Percentiles rank a stretch among this genome's conserved stretches.
These are phyloP conservation scores for Osedax fenrisi DNA, from an alignment of 2,888 invertebrate species.

Conservation along the genomic window DNA sequence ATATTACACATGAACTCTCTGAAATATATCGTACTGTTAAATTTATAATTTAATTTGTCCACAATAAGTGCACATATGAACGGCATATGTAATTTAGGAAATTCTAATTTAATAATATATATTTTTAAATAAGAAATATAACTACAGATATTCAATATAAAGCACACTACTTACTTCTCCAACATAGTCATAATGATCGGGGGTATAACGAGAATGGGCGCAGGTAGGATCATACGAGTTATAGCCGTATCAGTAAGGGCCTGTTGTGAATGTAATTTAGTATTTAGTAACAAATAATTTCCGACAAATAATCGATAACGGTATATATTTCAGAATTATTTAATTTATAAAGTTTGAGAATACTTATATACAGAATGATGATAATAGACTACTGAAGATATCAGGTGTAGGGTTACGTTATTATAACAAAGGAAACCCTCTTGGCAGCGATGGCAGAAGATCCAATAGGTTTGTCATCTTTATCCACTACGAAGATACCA, in stretches of 20 bases:
- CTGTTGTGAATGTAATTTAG: constrained; percentile 42
- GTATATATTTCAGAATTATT: no score
- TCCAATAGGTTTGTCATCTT: constrained; percentile 49
- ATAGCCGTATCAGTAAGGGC: constrained; percentile 50
- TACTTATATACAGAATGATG: no score
- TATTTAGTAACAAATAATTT: not conserved
- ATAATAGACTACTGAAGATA: no score
- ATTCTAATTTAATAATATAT: constrained; percentile 6
- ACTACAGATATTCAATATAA: not conserved
- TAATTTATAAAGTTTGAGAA: no score
- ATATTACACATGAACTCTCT: no score
- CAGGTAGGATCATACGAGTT: constrained; percentile 49
- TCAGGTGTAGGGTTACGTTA: no score
- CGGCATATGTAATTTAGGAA: no score
- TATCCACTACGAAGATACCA: constrained; percentile 52
- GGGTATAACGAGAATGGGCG: constrained; percentile 50
- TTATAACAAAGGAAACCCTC: constrained; percentile 49
- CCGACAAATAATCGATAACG: not conserved
- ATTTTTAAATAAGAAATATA: not conserved
- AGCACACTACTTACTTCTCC: constrained; percentile 49
- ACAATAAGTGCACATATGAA: no score
- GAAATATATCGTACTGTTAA: no score
- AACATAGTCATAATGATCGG: constrained; percentile 48
- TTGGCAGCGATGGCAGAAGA: constrained; percentile 52
- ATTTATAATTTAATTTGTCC: no score